Base-by-base conservation (phyloP, 2,113 vertebrate genomes). In the Sterrhoptilus dennistouni region DNA sequence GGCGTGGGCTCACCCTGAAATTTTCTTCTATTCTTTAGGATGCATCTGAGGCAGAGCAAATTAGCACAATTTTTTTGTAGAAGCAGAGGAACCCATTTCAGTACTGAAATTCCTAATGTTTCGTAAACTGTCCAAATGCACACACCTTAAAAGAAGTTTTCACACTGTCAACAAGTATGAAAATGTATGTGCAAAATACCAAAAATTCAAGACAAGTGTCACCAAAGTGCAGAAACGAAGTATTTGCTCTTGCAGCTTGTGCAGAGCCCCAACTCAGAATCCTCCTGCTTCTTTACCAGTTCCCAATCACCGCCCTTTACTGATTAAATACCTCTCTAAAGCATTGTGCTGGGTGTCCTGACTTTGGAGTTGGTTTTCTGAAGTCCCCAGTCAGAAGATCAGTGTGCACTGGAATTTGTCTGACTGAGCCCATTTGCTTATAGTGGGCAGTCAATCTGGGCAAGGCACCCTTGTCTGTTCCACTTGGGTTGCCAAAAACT, bases 361-460 rank as follows among this genome's bases (percentile, higher is more conserved):
- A 31, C 21, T 42, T 56, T 6, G 3, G 8, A 21, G 9, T 29
- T 45, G 15, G 20, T 56, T 36, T 21, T 63, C 20, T 40, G 65
- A 54, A 63, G 49, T 47, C 24, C 23, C 47, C 20, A 38, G 5
- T 71, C 20, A 56, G 49, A 25, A 68, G 11, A 14, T 22, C 0
- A 0, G 12, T 19, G 18, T 27, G 17, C 17, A 15, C 28, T 64
- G 50, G 42, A 35, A 35, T 42, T 71, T 49, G 21, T 64, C 50
- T 0, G 0, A 1, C 31, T 20, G 6, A 56, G 13, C 42, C 9
- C 1, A 0, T 40, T 40, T 31, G 25, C 25, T 64, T 49, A 49
- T 18, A 14, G 17, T 42, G 25, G 20, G 17, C 29, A 35, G 13
- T 79, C 21, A 49, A 0, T 47, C 25, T 1, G 14, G 21, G 31